These are phyloP conservation scores for Pantherophis alleghaniensis DNA, from an alignment of 2,797 vertebrate species.

Conservation along the genomic window DNA sequence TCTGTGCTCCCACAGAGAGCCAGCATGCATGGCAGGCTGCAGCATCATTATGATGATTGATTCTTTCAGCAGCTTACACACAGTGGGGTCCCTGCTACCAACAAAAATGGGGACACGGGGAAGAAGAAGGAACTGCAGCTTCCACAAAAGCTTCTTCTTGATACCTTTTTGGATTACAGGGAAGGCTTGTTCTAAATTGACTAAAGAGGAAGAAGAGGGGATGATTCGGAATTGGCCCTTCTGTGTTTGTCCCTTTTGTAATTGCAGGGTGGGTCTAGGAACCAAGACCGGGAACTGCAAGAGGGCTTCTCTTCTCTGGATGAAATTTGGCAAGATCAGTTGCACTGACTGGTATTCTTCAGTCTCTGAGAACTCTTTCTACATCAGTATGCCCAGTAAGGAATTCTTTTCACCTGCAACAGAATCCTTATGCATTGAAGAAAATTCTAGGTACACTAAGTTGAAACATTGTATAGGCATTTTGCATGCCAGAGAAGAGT, in stretches of 20 bases:
- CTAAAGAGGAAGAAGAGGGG: neutral
- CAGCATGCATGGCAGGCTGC: slow-evolving; percentile 56
- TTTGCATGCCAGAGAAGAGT: neutral
- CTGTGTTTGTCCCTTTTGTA: neutral
- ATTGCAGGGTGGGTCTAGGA: neutral
- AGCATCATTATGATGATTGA: slow-evolving; percentile 73
- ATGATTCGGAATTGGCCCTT: no score
- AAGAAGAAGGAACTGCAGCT: neutral
- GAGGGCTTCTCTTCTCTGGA: neutral
- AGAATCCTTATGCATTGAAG: neutral
- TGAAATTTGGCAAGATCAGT: neutral
- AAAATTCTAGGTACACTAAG: neutral
- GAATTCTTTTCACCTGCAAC: no score
- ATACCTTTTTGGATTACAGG: neutral
- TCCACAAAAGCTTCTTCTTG: neutral
- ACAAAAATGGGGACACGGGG: slow-evolving; percentile 33
- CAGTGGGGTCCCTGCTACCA: slow-evolving; percentile 58
- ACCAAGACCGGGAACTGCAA: neutral
- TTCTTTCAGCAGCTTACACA: slow-evolving; percentile 66
- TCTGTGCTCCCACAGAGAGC: slow-evolving; percentile 64
- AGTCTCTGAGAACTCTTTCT: neutral
- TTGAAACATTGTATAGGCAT: neutral
- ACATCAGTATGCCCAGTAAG: neutral
- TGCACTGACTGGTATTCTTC: neutral
- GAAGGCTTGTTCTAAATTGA: neutral